These are phyloP conservation scores for Gobiocypris rarus DNA, from an alignment of 2,113 vertebrate species.

Conservation along the genomic window DNA sequence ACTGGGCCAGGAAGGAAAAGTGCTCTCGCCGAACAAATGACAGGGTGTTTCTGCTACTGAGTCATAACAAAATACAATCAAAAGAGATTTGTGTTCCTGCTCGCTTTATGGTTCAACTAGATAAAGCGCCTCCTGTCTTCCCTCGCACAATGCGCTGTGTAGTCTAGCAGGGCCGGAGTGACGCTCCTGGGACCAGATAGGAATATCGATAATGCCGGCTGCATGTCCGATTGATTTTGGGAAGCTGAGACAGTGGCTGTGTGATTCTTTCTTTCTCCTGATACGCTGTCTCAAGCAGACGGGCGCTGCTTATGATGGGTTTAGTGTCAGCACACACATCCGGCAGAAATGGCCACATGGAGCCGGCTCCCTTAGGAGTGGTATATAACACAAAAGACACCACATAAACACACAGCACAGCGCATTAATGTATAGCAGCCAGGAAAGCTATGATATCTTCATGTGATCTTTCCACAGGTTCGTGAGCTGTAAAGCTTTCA, in stretches of 20 bases:
- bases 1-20: constrained; percentile 54
- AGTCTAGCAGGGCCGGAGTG: constrained; percentile 65
- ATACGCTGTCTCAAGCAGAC: constrained; percentile 67
- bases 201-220: constrained; percentile 65
- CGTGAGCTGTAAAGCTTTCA: background rate
- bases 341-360: constrained; percentile 3
- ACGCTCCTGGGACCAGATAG: constrained; percentile 61
- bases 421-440: background rate
- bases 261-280: constrained; percentile 42
- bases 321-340: constrained; percentile 24
- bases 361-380: constrained; percentile 1
- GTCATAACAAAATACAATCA: constrained; percentile 78
- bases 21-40: constrained; percentile 53
- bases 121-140: constrained; percentile 68
- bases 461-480: background rate
- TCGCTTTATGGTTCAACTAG: constrained; percentile 50
- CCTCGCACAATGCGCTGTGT: constrained; percentile 67
- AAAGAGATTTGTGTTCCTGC: constrained; percentile 48
- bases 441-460: background rate
- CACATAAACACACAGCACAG: background rate
- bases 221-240: constrained; percentile 65
- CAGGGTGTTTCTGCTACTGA: constrained; percentile 68
- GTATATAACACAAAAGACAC: constrained; percentile 20
- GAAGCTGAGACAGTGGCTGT: constrained; percentile 62
- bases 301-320: constrained; percentile 25